Base-by-base conservation (phyloP, 2,113 vertebrate genomes). In the Ranitomeya variabilis region DNA sequence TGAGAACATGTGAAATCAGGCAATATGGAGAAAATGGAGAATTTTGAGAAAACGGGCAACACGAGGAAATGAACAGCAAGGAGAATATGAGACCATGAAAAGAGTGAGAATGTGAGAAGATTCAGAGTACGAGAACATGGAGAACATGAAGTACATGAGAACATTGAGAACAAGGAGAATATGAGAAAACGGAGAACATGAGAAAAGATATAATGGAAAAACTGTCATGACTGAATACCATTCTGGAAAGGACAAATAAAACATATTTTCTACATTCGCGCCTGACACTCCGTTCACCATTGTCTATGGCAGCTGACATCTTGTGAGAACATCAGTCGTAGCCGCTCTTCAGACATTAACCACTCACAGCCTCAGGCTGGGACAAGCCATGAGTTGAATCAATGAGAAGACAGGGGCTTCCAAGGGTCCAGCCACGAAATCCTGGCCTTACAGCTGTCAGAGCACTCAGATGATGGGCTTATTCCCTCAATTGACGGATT, bases 401-500 rank as follows among this genome's bases (percentile, higher is more conserved):
- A 21, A 16, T 64, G 14, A 66, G 26, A 66, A 21, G 15, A 52
- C 12, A n/a, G 81, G 37, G 64, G 62, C 81, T 67, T 54, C 26
- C 12, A 11, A 83, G 45, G 62, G 81, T 67, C 81, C 81, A 16
- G 19, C 14, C 2, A n/a, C 54, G 45, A 15, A 67, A 83, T 67
- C 60, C 64, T 0, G 51, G 81, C 62, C 81, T 54, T 54, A 51
- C 59, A 69, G 62, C 81, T 83, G 37, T 83, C 81, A 83, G 62
- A 11, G 64, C 64, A 83, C 81, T 69, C 81, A 83, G 21, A 54
- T 83, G 81, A 83, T 11, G 59, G 59, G 64, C 78, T 80, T 80
- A 80, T 80, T 80, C 78, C 52, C 21, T 83, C 81, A 83, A 67
- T 52, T 37, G 37, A 3, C 7, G 64, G 81, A 83, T 83, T 83